Evolutionary conservation across 2,888 invertebrate genomes (phyloP), one percentile per base, ranked within the genome.

Genomic region (Nymphalis urticae): DNA sequence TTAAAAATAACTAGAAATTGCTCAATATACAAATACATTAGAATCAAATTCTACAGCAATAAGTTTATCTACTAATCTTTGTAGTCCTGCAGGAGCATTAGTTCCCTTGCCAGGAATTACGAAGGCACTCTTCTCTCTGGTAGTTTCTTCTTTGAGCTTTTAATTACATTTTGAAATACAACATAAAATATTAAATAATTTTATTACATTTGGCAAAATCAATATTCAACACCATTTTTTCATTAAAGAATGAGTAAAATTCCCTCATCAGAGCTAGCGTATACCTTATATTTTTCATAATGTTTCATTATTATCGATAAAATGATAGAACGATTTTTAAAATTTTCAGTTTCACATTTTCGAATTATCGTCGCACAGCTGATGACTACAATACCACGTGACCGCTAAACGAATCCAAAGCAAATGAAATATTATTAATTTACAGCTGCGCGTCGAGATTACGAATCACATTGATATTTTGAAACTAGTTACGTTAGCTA

Each of bases 81-180:
- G n/a, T n/a, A n/a, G n/a, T n/a, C n/a, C n/a, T n/a, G n/a, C n/a
- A n/a, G n/a, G n/a, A n/a, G n/a, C n/a, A n/a, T n/a, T n/a, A n/a
- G n/a, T n/a, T n/a, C n/a, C n/a, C n/a, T n/a, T n/a, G n/a, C n/a
- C n/a, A n/a, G n/a, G n/a, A n/a, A n/a, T n/a, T n/a, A n/a, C n/a
- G n/a, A n/a, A n/a, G n/a, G n/a, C n/a, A n/a, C n/a, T n/a, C n/a
- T n/a, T n/a, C n/a, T n/a, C n/a, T n/a, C n/a, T n/a, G n/a, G n/a
- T n/a, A n/a, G n/a, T n/a, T n/a, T n/a, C n/a, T 95, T 95, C 95
- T 95, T 95, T 96, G 95, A 95, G 95, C 95, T 95, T 95, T 93
- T 95, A 95, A 95, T 95, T 95, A 95, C 95, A 95, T 95, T 95
- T 94, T 95, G 95, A 95, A 95, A 94, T 95, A 95, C 95, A 95